Percentiles rank a stretch among this genome's conserved stretches.
These are phyloP conservation scores for Xestoiulus laeticollis DNA, from an alignment of 2,888 invertebrate genomes.

Conservation along the genomic window DNA sequence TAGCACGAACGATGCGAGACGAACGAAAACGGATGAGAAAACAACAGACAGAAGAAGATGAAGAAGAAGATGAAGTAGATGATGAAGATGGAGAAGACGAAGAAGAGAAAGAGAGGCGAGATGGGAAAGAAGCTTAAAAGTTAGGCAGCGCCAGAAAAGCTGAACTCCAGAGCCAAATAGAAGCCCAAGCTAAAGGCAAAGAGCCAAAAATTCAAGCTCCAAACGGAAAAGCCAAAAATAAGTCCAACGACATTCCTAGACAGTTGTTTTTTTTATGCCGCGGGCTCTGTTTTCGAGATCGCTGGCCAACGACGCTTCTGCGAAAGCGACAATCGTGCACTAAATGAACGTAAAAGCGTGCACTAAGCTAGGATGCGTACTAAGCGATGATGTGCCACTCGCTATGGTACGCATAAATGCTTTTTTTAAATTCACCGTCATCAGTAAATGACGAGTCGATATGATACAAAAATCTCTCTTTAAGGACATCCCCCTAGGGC, in stretches of 20 bases:
- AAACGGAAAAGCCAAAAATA: constrained; percentile 4
- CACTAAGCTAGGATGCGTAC: too few species aligned
- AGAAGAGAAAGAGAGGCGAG: background rate
- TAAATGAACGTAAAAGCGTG: too few species aligned
- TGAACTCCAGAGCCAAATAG: too few species aligned
- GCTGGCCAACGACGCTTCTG: background rate
- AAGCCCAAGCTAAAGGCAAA: background rate
- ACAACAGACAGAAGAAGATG: too few species aligned
- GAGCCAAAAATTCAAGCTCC: background rate
- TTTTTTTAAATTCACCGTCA: too few species aligned
- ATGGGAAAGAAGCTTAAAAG: background rate
- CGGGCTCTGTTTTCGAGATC: background rate
- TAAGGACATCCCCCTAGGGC: too few species aligned
- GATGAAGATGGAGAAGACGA: background rate
- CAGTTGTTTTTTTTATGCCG: background rate
- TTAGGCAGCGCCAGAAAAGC: background rate
- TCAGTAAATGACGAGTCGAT: too few species aligned
- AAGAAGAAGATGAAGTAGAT: too few species aligned
- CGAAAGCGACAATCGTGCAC: too few species aligned
- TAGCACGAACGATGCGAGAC: background rate
- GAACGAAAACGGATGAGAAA: background rate
- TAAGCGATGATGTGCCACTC: too few species aligned
- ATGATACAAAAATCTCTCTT: too few species aligned
- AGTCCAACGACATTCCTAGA: background rate
- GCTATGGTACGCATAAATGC: too few species aligned